Percentiles rank a stretch among this genome's conserved stretches.
Conservation (phyloP, 2,888 invertebrate genomes). For the Pyrochroa serraticornis region DNA sequence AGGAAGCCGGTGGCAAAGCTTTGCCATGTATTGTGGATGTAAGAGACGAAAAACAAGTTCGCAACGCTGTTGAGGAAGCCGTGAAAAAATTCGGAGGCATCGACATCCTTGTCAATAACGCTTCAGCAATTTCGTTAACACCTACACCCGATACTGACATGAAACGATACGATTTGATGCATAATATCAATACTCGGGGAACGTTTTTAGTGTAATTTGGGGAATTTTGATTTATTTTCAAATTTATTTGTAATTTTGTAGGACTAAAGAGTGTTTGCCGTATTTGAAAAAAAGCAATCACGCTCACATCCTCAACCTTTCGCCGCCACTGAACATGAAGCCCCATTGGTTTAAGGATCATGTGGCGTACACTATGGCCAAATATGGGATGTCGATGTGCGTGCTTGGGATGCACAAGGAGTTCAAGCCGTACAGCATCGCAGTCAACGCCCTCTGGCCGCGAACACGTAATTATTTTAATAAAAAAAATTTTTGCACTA, state of each 20-base stretch:
- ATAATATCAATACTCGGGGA: conserved; percentile 90
- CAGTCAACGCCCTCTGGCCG: conserved; percentile 97
- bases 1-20: conserved; percentile 83
- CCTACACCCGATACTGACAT: conserved; percentile 85
- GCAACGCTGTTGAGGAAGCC: conserved; percentile 74
- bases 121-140: conserved; percentile 90
- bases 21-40: conserved; percentile 89
- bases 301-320: conserved; percentile 93
- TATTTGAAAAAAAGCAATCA: conserved; percentile 84
- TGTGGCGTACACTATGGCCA: conserved; percentile 97
- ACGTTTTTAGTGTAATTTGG: conserved; percentile 88
- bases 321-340: conserved; percentile 90
- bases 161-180: conserved; percentile 98
- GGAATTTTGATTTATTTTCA: conserved; percentile 2
- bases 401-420: conserved; percentile 97
- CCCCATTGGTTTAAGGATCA: conserved; percentile 90
- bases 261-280: conserved; percentile 90
- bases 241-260: conserved; percentile 55
- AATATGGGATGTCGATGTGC: conserved; percentile 99
- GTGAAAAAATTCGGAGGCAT: conserved; percentile 92
- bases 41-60: conserved; percentile 78
- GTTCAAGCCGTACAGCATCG: conserved; percentile 80
- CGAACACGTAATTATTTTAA: conserved; percentile 73
- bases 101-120: conserved; percentile 94
- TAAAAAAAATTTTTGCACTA: too few species aligned